A percentile compares a stretch with the other conserved stretches of the same genome.
Conservation (phyloP, 2,113 vertebrate species). For the Phocoena phocoena region DNA sequence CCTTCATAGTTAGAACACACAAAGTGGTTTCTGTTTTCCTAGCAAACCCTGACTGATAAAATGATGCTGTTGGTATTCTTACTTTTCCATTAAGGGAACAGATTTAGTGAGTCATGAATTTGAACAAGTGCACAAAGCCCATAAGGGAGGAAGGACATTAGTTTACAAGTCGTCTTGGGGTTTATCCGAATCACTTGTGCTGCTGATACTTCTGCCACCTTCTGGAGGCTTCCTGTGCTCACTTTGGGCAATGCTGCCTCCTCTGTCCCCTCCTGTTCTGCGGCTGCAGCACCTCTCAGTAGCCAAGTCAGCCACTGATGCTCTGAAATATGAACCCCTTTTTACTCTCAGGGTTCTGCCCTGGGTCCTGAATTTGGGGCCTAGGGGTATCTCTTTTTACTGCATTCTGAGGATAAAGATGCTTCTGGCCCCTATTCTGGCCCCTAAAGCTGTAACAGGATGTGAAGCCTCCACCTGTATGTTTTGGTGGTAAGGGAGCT, state of each 20-base stretch:
- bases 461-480: neutral
- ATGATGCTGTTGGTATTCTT: neutral
- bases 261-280: no score
- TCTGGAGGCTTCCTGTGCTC: fast-evolving
- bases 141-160: neutral
- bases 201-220: neutral
- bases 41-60: neutral
- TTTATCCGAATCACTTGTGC: neutral
- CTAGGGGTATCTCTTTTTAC: neutral
- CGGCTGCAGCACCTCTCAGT: neutral
- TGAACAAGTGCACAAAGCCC: neutral
- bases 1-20: neutral
- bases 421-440: neutral
- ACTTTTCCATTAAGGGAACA: neutral
- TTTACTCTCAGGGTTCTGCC: neutral
- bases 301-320: neutral
- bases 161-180: neutral
- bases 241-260: neutral
- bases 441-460: neutral
- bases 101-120: neutral
- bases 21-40: neutral
- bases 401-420: neutral
- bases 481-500: neutral
- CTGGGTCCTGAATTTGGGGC: neutral
- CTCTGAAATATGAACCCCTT: neutral